Base-by-base conservation (phyloP, 2,797 vertebrate genomes). In the Sebastes itinus region DNA sequence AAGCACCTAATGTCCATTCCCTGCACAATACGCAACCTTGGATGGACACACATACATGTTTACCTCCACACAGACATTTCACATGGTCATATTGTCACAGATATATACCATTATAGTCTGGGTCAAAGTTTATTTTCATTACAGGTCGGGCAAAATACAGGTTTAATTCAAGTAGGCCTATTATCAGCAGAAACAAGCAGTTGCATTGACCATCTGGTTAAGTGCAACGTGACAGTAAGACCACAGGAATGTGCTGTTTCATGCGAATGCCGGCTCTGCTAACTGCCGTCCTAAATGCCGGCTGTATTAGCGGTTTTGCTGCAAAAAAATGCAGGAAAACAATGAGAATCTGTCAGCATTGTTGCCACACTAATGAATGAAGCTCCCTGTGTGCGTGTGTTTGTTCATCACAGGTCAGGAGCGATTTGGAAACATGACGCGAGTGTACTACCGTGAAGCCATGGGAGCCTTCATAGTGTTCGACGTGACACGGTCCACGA, bases 371-470 rank as follows among this genome's bases (percentile, higher is more conserved):
- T 38, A 25, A 72, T 59, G 56, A 75, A 69, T 75, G 27, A 80
- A 67, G 22, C 60, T 54, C 32, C 4, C 1, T 81, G 18, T 75
- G n/a, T 80, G 10, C 56, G 30, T 83, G 55, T 58, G 42, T 82
- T 23, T 71, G 49, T 80, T 74, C 27, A 16, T 60, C 62, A 2
- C 92, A 99, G 99, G 99, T 88, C 99, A 99, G 92, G 99, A 99
- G 84, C 97, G 99, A 67, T 99, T 99, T 89, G 99, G 99, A 86
- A 99, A 99, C 94, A 99, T 99, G 99, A 99, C 98, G 0, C 95
- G 99, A 2, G 99, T 99, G 52, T 99, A 99, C 93, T 99, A 99
- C 93, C 96, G 98, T 72, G 99, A 99, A 92, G 99, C 99, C 75
- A 97, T 99, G 96, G 99, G 99, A 46, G 99, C 97, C 0, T 96